phyloP scores from a whole-genome alignment of 2,113 vertebrate genomes.

The rat (Rattus norvegicus) region GRCr8 NC_086037.1:1366501-1367000 shows the following conservation, averaged over 20 bases:
- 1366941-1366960: background rate
- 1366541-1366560: conserved; percentile 52
- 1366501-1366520: background rate
- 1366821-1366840: background rate
- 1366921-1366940: background rate
- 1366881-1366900: background rate
- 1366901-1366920: background rate
- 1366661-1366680: conserved; percentile 11
- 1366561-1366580: background rate
- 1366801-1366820: background rate
- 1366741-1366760: background rate
- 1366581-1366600: background rate
- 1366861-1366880: background rate
- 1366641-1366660: background rate
- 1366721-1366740: background rate
- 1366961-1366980: background rate
- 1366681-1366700: background rate
- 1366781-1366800: conserved; percentile 43
- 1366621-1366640: conserved; percentile 22
- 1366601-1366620: conserved; percentile 42
- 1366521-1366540: background rate
- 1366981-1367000: background rate
- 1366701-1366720: background rate
- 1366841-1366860: background rate
- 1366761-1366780: background rate